Evolutionary conservation across 2,888 invertebrate species (phyloP).

Genomic region (Herminia tarsipennalis): DNA sequence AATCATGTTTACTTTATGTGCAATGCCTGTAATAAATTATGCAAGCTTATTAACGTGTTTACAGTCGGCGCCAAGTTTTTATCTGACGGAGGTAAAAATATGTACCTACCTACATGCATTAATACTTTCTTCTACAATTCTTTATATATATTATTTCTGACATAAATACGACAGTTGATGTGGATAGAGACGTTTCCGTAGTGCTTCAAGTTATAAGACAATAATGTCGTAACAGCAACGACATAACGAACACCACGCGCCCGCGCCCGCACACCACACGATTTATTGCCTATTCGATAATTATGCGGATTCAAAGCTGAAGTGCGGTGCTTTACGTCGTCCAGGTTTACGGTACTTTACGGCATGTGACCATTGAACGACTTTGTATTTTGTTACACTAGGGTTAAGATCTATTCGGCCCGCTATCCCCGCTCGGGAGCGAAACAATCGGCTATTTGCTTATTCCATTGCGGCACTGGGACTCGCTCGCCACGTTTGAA

Average conservation of each 20-base stretch:
- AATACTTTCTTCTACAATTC: too few species aligned
- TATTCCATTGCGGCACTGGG: constrained; percentile 65
- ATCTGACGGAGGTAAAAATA: constrained; percentile 51
- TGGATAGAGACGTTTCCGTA: constrained; percentile 20
- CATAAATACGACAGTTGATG: constrained; percentile 38
- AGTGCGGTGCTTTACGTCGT: constrained; percentile 73
- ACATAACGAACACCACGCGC: constrained; percentile 45
- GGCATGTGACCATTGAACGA: constrained; percentile 57
- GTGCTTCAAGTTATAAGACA: constrained; percentile 35
- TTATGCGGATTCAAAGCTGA: constrained; percentile 79
- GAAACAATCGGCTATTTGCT: constrained; percentile 73
- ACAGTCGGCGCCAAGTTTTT: constrained; percentile 62
- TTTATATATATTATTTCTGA: too few species aligned
- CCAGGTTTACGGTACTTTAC: constrained; percentile 71
- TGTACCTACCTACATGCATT: too few species aligned
- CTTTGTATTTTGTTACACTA: constrained; percentile 64
- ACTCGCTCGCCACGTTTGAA: constrained; percentile 74
- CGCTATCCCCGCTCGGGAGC: constrained; percentile 46
- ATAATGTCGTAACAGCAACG: constrained; percentile 53
- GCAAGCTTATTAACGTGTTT: constrained; percentile 51
- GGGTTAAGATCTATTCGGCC: constrained; percentile 57
- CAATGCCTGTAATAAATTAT: constrained; percentile 49
- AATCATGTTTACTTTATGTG: constrained; percentile 17
- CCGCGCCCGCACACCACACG: constrained; percentile 55
- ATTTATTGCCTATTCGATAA: constrained; percentile 81